phyloP scores from a whole-genome alignment of 2,888 invertebrate genomes.

The Graphium colonna region DNA sequence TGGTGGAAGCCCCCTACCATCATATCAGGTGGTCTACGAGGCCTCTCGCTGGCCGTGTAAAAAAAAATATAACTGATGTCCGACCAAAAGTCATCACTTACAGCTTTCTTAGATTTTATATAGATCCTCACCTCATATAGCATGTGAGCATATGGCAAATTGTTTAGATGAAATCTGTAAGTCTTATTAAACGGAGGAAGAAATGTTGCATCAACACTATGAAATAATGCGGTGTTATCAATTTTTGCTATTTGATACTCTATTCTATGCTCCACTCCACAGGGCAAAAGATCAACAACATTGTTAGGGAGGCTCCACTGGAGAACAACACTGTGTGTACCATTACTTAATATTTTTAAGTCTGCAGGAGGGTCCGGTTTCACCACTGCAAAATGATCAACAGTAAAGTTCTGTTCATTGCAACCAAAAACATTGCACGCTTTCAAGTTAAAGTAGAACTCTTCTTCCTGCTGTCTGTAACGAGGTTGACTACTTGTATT shows the following conservation, averaged over 20 bases:
- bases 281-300: conserved; percentile 51
- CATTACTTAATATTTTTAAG: conserved; percentile 45
- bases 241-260: conserved; percentile 73
- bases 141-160: conserved; percentile 83
- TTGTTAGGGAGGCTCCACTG: conserved; percentile 61
- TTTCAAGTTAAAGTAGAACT: conserved; percentile 80
- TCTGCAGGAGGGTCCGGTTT: conserved; percentile 56
- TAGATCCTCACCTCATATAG: conserved; percentile 87
- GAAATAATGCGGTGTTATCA: conserved; percentile 60
- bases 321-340: conserved; percentile 57
- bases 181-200: conserved; percentile 55
- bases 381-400: conserved; percentile 80
- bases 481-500: conserved; percentile 49
- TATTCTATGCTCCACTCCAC: conserved; percentile 62
- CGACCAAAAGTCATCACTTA: conserved; percentile 85
- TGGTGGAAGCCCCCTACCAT: conserved; percentile 88
- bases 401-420: conserved; percentile 65
- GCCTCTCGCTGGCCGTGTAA: conserved; percentile 81
- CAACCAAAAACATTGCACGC: conserved; percentile 82
- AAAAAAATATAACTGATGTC: conserved; percentile 80
- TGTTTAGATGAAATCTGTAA: conserved; percentile 68
- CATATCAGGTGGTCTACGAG: conserved; percentile 84
- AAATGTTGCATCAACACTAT: conserved; percentile 56
- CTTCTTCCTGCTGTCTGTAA: conserved; percentile 67
- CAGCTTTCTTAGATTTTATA: conserved; percentile 78